Conservation (phyloP, 2,888 invertebrate species). For the Peribatodes rhomboidaria region DNA sequence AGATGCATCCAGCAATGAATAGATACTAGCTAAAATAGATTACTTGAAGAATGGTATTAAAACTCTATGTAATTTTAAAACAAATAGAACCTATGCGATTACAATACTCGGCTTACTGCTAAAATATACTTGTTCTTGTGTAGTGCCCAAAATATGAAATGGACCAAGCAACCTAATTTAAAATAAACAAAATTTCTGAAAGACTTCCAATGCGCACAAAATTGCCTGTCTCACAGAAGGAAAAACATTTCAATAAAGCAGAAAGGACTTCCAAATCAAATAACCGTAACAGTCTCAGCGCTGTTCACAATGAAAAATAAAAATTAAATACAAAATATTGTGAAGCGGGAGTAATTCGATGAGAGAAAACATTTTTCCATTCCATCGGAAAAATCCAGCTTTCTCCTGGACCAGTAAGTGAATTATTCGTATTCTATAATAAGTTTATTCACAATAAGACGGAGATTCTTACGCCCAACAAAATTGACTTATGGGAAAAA, state of each 20-base stretch:
- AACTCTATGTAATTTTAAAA: no score
- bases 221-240: slow-evolving; percentile 35
- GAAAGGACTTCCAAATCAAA: slow-evolving; percentile 62
- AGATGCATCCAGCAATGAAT: no score
- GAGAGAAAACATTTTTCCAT: slow-evolving; percentile 65
- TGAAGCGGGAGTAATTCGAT: slow-evolving; percentile 78
- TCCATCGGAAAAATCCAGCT: slow-evolving; percentile 55
- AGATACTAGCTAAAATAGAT: no score
- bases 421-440: slow-evolving; percentile 83
- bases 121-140: no score
- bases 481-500: slow-evolving; percentile 48
- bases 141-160: neutral
- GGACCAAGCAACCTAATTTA: neutral
- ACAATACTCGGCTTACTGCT: no score
- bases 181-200: slow-evolving; percentile 10
- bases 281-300: slow-evolving; percentile 58
- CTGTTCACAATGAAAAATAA: slow-evolving; percentile 77
- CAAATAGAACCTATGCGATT: no score
- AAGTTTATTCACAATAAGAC: slow-evolving; percentile 80
- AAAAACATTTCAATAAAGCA: slow-evolving; percentile 39
- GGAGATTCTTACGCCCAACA: slow-evolving; percentile 53
- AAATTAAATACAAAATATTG: slow-evolving; percentile 82
- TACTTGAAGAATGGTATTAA: no score
- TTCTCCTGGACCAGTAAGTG: slow-evolving; percentile 68
- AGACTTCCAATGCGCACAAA: slow-evolving; percentile 25